Evolutionary conservation across 2,888 invertebrate species (phyloP).

Genomic region (Drosophila engyochracea): DNA sequence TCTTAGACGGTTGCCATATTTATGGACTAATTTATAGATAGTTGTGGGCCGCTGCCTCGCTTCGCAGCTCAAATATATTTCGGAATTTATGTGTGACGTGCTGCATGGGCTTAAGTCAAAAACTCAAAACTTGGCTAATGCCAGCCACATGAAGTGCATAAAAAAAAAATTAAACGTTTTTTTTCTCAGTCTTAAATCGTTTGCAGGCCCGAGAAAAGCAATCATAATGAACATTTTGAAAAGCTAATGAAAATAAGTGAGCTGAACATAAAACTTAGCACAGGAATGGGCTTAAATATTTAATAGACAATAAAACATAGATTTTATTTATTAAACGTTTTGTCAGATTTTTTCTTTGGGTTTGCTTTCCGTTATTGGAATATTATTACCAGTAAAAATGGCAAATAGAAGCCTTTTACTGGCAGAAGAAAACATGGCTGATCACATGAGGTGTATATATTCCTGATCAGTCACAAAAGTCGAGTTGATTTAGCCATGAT

Average conservation of each 20-base stretch:
- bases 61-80: constrained; percentile 42
- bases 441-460: neutral
- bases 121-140: constrained; percentile 20
- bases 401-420: neutral
- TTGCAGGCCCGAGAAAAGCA: constrained; percentile 19
- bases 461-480: too few species aligned
- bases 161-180: constrained; percentile 24
- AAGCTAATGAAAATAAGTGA: constrained; percentile 9
- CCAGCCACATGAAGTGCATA: constrained; percentile 18
- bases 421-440: neutral
- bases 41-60: constrained; percentile 31
- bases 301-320: neutral
- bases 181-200: neutral
- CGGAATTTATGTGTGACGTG: constrained; percentile 71
- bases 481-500: neutral
- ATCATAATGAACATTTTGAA: constrained; percentile 11
- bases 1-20: constrained; percentile 35
- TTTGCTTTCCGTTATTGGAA: neutral
- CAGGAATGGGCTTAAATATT: neutral
- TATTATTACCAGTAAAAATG: neutral
- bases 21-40: constrained; percentile 58
- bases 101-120: constrained; percentile 56
- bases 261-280: neutral
- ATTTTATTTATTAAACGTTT: neutral
- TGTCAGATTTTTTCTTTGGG: neutral